A percentile compares a stretch with the other conserved stretches of the same genome.
phyloP scores from a whole-genome alignment of 2,797 vertebrate genomes.

The Xenops minutus region DNA sequence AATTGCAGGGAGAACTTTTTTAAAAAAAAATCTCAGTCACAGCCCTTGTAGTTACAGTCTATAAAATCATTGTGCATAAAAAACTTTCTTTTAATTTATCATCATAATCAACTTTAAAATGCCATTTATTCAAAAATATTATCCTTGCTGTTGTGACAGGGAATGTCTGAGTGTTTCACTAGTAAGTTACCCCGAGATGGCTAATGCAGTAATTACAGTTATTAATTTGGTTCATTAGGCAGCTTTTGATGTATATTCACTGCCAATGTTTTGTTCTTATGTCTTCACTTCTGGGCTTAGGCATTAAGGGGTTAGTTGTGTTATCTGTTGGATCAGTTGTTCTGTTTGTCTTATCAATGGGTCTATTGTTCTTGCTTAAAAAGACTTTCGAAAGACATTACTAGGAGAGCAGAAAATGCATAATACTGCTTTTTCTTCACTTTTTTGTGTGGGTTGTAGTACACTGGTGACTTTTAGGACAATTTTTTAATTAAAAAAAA shows the following conservation, averaged over 20 bases:
- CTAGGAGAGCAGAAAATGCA: background rate
- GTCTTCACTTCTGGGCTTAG: background rate
- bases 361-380: background rate
- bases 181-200: background rate
- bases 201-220: conserved; percentile 28
- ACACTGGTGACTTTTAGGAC: background rate
- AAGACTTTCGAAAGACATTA: background rate
- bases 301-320: background rate
- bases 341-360: background rate
- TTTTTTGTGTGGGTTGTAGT: background rate
- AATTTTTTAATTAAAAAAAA: background rate
- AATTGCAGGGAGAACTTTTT: background rate
- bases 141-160: background rate
- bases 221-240: conserved; percentile 12
- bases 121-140: background rate
- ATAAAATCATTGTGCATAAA: background rate
- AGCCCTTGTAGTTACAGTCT: background rate
- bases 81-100: background rate
- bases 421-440: fast-evolving
- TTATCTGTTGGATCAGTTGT: background rate
- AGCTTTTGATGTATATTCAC: background rate
- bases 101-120: background rate
- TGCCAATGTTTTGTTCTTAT: background rate
- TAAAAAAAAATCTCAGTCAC: background rate
- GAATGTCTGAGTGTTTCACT: background rate